phyloP scores from a whole-genome alignment of 2,797 vertebrate genomes.

The Liasis olivaceus region DNA sequence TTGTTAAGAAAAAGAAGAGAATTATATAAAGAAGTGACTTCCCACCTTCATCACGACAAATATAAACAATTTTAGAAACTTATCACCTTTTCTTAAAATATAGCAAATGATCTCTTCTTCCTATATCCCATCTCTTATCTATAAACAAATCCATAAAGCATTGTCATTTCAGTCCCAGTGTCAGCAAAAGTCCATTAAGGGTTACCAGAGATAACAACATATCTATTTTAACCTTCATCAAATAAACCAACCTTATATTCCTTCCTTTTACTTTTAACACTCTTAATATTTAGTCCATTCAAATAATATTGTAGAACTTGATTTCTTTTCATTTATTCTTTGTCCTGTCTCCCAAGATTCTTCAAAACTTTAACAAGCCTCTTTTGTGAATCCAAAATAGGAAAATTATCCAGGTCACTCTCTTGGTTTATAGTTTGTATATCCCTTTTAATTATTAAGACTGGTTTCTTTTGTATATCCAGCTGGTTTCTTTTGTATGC shows the following conservation, averaged over 20 bases:
- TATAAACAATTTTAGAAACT: neutral
- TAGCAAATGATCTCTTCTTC: no score
- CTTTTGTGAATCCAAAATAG: neutral
- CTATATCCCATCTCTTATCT: neutral
- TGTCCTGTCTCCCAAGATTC: neutral
- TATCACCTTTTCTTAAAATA: neutral
- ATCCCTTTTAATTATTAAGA: neutral
- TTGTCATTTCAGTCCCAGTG: neutral
- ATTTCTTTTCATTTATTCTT: neutral
- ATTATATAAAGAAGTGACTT: neutral
- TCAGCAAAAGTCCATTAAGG: neutral
- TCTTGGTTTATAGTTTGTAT: neutral
- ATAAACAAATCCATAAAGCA: neutral
- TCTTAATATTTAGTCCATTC: neutral
- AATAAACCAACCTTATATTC: neutral
- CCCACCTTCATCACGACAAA: neutral
- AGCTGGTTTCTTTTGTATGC: neutral
- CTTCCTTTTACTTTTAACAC: neutral
- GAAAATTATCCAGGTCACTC: neutral
- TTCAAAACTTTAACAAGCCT: neutral
- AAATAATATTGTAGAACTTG: neutral
- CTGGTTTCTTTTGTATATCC: neutral
- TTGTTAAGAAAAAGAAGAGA: neutral
- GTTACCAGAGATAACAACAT: neutral
- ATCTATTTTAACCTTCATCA: neutral